Base-by-base conservation (phyloP, 1,140 invertebrate genomes). In the Philotrypesis tridentata region DNA sequence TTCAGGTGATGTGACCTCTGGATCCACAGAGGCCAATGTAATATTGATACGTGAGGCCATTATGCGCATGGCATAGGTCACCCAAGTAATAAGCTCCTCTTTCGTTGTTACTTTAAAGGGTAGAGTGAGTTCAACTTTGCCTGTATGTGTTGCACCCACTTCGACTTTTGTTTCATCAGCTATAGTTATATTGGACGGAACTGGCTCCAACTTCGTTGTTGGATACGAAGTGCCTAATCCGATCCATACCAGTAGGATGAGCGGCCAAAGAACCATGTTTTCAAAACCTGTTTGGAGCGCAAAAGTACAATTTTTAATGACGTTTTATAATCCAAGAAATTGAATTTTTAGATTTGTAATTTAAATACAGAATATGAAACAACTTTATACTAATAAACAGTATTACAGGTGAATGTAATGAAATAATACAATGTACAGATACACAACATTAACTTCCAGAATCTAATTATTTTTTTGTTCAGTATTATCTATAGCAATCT, bases 1-100 rank as follows among this genome's bases (percentile, higher is more conserved):
- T 40, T 83, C 76, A 5, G 71, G 14, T 37, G 71, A 27, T 1
- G 63, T 71, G 75, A 85, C n/a, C 31, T 65, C 1, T 55, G 29
- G 1, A 12, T 67, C 6, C n/a, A 21, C 12, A 0, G 67, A 37
- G 0, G 82, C 80, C 7, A 91, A 55, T 0, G 89, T 90, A 7
- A 91, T 87, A 31, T 92, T 91, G 11, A 91, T 86, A 14, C 82
- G 88, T 0, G 91, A 89, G 0, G 91, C 87, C 89, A 92, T 90
- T 23, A 90, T 61, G 21, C 87, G 77, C 83, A 91, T 89, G 0
- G 90, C 90, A 29, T 91, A 91, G 12, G 85, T 90, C 0, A 89
- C 87, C 90, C 89, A 91, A 7, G 86, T 78, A 0, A 91, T 71
- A 0, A 92, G 48, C 25, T 92, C 90, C 7, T 91, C 88, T 48